phyloP scores from a whole-genome alignment of 2,797 vertebrate species.

The Antrozous pallidus region DNA sequence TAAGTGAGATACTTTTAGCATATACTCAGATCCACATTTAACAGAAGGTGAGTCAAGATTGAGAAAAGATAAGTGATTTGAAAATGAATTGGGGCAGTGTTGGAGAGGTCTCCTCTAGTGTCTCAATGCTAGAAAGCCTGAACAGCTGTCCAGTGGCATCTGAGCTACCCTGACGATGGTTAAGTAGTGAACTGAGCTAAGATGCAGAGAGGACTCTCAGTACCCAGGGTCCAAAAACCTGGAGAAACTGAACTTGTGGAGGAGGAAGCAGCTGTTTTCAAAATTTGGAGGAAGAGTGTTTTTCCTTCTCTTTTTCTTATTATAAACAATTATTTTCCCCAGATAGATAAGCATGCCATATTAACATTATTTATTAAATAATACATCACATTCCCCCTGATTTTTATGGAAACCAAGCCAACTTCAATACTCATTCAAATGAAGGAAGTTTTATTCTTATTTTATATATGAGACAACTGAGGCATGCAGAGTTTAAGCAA shows the following conservation, averaged over 20 bases:
- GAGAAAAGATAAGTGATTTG: neutral
- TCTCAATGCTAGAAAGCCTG: neutral
- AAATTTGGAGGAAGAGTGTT: neutral
- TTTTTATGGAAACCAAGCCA: neutral
- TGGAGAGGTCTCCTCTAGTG: accelerated
- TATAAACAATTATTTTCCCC: neutral
- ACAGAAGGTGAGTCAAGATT: neutral
- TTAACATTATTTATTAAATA: neutral
- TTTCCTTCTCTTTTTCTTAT: neutral
- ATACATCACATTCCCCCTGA: neutral
- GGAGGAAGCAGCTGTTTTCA: neutral
- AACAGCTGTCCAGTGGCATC: neutral
- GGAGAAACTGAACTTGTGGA: neutral
- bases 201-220: neutral
- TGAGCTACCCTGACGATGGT: neutral
- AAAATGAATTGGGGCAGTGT: neutral
- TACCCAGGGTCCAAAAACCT: neutral
- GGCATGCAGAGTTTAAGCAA: neutral
- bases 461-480: neutral
- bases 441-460: neutral
- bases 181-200: neutral
- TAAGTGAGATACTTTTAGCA: neutral
- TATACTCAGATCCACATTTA: neutral
- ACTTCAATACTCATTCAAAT: neutral
- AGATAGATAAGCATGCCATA: neutral